Evolutionary conservation across 2,113 vertebrate genomes (phyloP).

Genomic region (Rhabdornis inornatus): DNA sequence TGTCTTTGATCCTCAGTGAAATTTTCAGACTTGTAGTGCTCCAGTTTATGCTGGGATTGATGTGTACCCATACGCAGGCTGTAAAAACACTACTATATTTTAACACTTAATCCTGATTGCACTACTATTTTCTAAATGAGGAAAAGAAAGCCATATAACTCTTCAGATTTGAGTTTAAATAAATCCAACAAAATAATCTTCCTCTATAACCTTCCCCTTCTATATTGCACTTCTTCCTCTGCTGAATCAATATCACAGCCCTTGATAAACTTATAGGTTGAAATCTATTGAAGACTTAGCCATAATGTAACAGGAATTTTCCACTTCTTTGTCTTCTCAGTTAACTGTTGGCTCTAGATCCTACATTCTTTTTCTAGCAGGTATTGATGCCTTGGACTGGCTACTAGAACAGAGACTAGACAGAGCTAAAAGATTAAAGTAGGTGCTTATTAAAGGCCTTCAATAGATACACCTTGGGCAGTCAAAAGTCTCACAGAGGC

Average conservation of each 20-base stretch:
- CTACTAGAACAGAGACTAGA: background rate
- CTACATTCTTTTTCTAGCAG: background rate
- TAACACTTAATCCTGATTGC: background rate
- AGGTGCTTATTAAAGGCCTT: background rate
- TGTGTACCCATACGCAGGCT: accelerated
- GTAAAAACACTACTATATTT: background rate
- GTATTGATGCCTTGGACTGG: background rate
- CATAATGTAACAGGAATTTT: background rate
- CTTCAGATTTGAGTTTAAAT: background rate
- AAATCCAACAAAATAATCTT: accelerated
- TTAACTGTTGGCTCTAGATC: background rate
- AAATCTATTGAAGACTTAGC: background rate
- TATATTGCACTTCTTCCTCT: background rate
- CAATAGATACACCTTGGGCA: background rate
- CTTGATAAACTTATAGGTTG: background rate
- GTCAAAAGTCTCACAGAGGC: background rate
- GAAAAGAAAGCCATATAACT: background rate
- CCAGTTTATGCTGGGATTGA: background rate
- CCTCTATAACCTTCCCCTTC: background rate
- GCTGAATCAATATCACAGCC: background rate
- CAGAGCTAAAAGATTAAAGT: background rate
- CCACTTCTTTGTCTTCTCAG: background rate
- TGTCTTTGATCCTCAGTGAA: background rate
- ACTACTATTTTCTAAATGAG: background rate
- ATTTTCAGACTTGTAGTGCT: background rate